phyloP scores from a whole-genome alignment of 2,797 vertebrate genomes.

The Botia almorhae region DNA sequence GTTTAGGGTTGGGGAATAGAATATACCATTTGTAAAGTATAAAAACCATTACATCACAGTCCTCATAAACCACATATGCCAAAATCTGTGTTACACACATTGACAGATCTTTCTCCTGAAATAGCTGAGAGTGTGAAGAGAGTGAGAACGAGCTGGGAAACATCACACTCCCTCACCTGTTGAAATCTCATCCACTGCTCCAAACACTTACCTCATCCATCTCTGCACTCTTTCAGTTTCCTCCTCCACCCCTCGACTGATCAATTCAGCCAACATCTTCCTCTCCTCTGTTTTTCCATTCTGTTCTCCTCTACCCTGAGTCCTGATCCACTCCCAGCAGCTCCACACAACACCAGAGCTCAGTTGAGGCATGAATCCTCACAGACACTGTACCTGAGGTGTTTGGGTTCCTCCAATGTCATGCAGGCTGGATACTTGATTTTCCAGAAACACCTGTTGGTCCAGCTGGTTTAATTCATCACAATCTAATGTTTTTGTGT shows the following conservation, averaged over 20 bases:
- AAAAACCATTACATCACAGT: too few species aligned
- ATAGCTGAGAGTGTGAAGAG: neutral
- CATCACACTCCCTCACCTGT: neutral
- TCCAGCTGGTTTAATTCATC: slow-evolving; percentile 47
- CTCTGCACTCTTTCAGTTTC: slow-evolving; percentile 9
- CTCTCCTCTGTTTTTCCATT: slow-evolving; percentile 29
- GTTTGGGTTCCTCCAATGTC: neutral
- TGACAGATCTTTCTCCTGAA: neutral
- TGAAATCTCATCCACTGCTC: neutral
- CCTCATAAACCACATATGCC: too few species aligned
- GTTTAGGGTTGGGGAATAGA: too few species aligned
- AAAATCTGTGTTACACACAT: neutral
- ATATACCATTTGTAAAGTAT: too few species aligned
- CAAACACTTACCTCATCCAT: slow-evolving; percentile 59
- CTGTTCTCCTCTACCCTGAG: slow-evolving; percentile 49
- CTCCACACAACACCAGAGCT: slow-evolving; percentile 27
- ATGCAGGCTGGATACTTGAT: slow-evolving; percentile 12
- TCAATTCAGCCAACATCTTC: slow-evolving; percentile 17
- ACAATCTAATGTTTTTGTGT: neutral
- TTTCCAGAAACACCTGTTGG: slow-evolving; percentile 64
- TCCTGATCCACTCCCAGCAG: neutral
- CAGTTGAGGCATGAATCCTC: slow-evolving; percentile 56
- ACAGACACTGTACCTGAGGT: slow-evolving; percentile 26
- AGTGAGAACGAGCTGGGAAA: neutral
- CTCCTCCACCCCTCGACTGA: slow-evolving; percentile 1